Evolutionary conservation across 2,113 vertebrate species (phyloP), one percentile per base, ranked within the genome.

Genomic region (Emydocephalus ijimae): DNA sequence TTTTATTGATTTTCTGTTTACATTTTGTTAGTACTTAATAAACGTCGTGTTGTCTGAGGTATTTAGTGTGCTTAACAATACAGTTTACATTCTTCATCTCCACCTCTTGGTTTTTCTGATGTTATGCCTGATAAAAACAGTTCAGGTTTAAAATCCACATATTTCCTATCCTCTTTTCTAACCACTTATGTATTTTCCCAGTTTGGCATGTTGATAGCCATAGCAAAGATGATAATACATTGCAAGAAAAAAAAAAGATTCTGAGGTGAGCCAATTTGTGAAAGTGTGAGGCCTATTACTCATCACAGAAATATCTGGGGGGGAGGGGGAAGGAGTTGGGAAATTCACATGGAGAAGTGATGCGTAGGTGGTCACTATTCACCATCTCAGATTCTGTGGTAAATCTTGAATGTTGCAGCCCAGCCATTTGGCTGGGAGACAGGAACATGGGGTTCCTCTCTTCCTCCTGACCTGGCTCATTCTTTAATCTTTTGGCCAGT

Each of bases 391-490:
- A 91, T 90, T 52, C 0, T 21, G 89, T 90, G 95, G 87, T 50
- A 89, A 89, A 59, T 57, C 43, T 50, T 15, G 23, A 88, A 74
- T 34, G 93, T 95, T 96, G 93, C 93, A 92, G 94, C 23, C 20
- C 0, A 93, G 69, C 52, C 64, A 93, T 86, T 90, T 88, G 94
- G 21, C 61, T 57, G 11, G 93, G 87, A 93, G 95, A 96, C 94
- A 91, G 45, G 95, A 88, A 97, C 93, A 92, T 92, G 54, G 92
- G 95, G 96, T 96, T 96, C 95, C 93, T 96, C 29, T 50, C 39
- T 88, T 96, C 5, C 29, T n/a, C 39, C 26, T 91, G 87, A 50
- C 48, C 48, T 50, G 48, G 88, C 48, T 92, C 95, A 69, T 95
- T 96, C 91, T 96, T 94, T 94, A 94, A 96, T 89, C 90, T 91